Evolutionary conservation across 2,888 invertebrate genomes (phyloP).

Genomic region (Notocelia uddmanniana): DNA sequence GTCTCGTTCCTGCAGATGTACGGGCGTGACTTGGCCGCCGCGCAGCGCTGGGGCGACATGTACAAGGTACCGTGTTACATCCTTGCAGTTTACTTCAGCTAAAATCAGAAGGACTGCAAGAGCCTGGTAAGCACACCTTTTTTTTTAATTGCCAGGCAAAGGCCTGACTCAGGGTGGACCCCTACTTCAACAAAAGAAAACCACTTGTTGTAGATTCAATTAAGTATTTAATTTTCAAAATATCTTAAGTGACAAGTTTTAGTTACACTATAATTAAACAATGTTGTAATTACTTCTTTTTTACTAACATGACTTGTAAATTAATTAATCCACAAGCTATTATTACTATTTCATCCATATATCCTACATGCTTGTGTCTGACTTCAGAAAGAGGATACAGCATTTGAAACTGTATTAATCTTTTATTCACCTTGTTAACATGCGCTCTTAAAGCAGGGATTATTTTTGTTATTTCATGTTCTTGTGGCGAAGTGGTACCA

Average conservation of each 20-base stretch:
- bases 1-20: slow-evolving; percentile 99
- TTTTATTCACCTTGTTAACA: background rate
- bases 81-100: background rate
- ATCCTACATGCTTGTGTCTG: background rate
- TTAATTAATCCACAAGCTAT: slow-evolving; percentile 16
- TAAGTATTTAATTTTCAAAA: too few relatives aligned
- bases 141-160: too few relatives aligned
- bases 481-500: background rate
- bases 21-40: slow-evolving; percentile 96
- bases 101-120: too few relatives aligned
- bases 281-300: background rate
- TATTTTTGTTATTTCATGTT: slow-evolving; percentile 4
- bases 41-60: slow-evolving; percentile 97
- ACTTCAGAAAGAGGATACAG: slow-evolving; percentile 4
- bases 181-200: too few relatives aligned
- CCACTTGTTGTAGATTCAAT: too few relatives aligned
- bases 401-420: slow-evolving; percentile 2
- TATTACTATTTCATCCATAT: slow-evolving; percentile 8
- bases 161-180: too few relatives aligned
- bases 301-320: background rate
- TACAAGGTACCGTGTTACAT: slow-evolving; percentile 85
- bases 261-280: too few relatives aligned
- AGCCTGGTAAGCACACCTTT: too few relatives aligned
- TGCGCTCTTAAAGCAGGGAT: slow-evolving; percentile 9
- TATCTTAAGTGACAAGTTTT: too few relatives aligned